A percentile compares a stretch with the other conserved stretches of the same genome.
Conservation (phyloP, 2,113 vertebrate species). For the Labeo catla region DNA sequence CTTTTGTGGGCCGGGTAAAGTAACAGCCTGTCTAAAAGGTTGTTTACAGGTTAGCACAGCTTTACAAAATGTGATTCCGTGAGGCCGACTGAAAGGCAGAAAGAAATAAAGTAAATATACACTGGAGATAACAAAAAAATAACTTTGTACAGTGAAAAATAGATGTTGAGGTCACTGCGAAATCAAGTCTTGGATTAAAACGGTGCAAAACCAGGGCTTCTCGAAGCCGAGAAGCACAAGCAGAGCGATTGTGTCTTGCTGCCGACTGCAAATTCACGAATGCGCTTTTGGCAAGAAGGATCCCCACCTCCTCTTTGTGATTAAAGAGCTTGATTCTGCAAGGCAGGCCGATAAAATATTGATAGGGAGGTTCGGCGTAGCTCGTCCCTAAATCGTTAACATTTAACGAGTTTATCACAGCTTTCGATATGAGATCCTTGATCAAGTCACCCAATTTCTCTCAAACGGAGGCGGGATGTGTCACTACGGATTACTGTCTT, state of each 20-base stretch:
- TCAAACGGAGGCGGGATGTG: background rate
- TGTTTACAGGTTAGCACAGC: conserved; percentile 16
- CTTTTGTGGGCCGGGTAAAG: background rate
- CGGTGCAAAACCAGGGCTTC: background rate
- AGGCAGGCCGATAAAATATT: conserved; percentile 42
- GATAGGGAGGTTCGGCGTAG: conserved; percentile 27
- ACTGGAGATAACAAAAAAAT: conserved; percentile 1
- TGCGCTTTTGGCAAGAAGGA: conserved; percentile 8
- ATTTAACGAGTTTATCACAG: conserved; percentile 36
- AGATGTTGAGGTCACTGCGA: background rate
- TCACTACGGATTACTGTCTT: conserved; percentile 10
- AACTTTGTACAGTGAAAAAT: background rate
- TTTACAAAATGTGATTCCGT: conserved; percentile 28
- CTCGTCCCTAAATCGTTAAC: conserved; percentile 35
- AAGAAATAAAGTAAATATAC: conserved; percentile 15
- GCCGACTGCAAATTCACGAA: conserved; percentile 21
- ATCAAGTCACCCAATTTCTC: conserved; percentile 34
- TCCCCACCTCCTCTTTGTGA: conserved; percentile 32
- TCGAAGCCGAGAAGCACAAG: background rate
- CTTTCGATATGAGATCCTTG: conserved; percentile 34
- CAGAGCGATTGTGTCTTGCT: background rate
- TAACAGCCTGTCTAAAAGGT: conserved; percentile 29
- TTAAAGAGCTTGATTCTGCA: conserved; percentile 23
- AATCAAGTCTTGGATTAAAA: conserved; percentile 12
- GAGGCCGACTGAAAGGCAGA: background rate